Base-by-base conservation (phyloP, 2,888 invertebrate genomes). In the Bombylius discolor region DNA sequence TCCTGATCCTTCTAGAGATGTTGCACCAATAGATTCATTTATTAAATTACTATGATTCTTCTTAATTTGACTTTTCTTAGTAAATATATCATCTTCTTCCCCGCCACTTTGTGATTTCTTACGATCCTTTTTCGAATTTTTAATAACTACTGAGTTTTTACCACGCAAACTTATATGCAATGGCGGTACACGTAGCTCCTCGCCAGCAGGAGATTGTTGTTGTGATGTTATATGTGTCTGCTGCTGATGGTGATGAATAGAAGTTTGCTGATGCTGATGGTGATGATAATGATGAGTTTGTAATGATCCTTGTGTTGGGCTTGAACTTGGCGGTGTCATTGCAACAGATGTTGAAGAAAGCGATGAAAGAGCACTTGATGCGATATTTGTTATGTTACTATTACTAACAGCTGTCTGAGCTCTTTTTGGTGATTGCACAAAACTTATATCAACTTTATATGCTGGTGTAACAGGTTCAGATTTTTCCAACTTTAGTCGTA, bases 91-190 rank as follows among this genome's bases (percentile, higher is more conserved):
- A 76, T 76, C 64, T 79, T 81, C 67, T 79, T 81, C 52, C 77
- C 71, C 63, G 77, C 73, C 73, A 59, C 70, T 70, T 36, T 64
- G 64, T 12, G 76, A 71, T 65, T 81, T 81, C 66, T 80, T 81
- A 64, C 83, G 77, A 58, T 82, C 79, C 63, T 85, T 85, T 64
- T 86, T 85, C 52, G 85, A 85, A 68, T 85, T 83, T 66, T 84
- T 87, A 63, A 89, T 89, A 51, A 92, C 89, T 47, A 89, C 89
- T 0, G 89, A 88, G 70, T 89, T 90, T 56, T 89, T 80, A 2
- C 89, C 89, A 58, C 91, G 79, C 47, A 93, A 75, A 56, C 90
- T 90, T 65, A 93, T 92, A 70, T 92, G 92, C 59, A 92, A 76
- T 3, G 92, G 93, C 9, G 93, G 92, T 50, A 93, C 93, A 55